Percentiles rank a stretch among this genome's conserved stretches.
Evolutionary conservation across 2,888 invertebrate species (phyloP).

Genomic region (Sisyra nigra): DNA sequence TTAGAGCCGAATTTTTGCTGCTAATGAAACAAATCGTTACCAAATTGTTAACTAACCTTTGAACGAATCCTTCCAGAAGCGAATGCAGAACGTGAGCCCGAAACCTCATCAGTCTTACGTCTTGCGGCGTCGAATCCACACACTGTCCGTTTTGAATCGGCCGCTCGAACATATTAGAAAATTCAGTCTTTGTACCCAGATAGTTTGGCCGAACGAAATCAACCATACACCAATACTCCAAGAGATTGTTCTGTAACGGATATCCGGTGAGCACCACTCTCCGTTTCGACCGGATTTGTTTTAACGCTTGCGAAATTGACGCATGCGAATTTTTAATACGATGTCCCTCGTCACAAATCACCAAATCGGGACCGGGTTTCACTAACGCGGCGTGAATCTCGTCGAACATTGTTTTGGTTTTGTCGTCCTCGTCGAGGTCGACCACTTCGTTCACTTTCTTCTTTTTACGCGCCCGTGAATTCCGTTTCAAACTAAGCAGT

Average conservation of each 20-base stretch:
- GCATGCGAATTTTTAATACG: conserved; percentile 97
- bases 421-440: conserved; percentile 36
- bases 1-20: too few species aligned
- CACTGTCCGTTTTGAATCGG: conserved; percentile 98
- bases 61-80: conserved; percentile 88
- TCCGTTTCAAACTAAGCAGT: conserved; percentile 65
- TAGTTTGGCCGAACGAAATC: conserved; percentile 97
- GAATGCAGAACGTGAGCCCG: conserved; percentile 93
- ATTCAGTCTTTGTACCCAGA: conserved; percentile 90
- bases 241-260: conserved; percentile 91
- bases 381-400: conserved; percentile 74
- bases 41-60: conserved; percentile 37
- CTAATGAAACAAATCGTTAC: too few species aligned
- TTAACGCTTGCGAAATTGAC: conserved; percentile 86
- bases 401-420: conserved; percentile 59
- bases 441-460: conserved; percentile 35
- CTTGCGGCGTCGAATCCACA: conserved; percentile 88
- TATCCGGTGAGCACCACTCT: conserved; percentile 95
- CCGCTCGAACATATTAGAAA: conserved; percentile 96
- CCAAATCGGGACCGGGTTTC: conserved; percentile 82
- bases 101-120: conserved; percentile 86
- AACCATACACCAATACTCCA: conserved; percentile 98
- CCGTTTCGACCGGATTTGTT: conserved; percentile 86
- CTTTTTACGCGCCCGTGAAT: conserved; percentile 45
- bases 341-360: conserved; percentile 95